Evolutionary conservation across 2,113 vertebrate species (phyloP).

Genomic region (Triplophysa tibetana): DNA sequence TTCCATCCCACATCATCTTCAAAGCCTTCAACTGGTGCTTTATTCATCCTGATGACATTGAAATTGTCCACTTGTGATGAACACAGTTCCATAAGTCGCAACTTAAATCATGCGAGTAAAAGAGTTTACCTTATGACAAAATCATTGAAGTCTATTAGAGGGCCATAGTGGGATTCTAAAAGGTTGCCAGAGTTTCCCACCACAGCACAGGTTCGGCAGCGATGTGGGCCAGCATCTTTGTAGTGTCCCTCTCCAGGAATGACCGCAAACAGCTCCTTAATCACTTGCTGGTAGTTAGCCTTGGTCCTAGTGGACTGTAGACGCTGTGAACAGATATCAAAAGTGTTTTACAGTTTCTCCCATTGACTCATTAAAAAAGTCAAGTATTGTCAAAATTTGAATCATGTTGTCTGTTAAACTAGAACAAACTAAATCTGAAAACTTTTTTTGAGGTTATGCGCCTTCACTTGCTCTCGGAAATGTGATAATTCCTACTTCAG

Average conservation of each 20-base stretch:
- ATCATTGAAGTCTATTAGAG: constrained; percentile 81
- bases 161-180: constrained; percentile 79
- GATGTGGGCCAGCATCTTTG: constrained; percentile 65
- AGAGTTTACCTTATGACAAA: constrained; percentile 80
- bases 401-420: too few species aligned
- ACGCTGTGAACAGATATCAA: constrained; percentile 60
- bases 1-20: constrained; percentile 85
- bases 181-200: constrained; percentile 97
- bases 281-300: constrained; percentile 70
- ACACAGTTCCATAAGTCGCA: too few species aligned
- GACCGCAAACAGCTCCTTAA: constrained; percentile 80
- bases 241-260: constrained; percentile 76
- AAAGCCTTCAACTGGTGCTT: constrained; percentile 80
- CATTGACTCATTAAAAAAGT: too few species aligned
- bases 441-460: too few species aligned
- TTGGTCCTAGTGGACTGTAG: constrained; percentile 80
- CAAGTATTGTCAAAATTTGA: too few species aligned
- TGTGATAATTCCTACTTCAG: too few species aligned
- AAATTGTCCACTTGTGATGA: not conserved
- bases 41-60: constrained; percentile 84
- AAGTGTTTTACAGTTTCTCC: too few species aligned
- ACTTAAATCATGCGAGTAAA: too few species aligned
- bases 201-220: constrained; percentile 85
- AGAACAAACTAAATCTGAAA: too few species aligned
- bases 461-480: too few species aligned